Base-by-base conservation (phyloP, 1,140 invertebrate species). In the Pteromalus puparum region DNA sequence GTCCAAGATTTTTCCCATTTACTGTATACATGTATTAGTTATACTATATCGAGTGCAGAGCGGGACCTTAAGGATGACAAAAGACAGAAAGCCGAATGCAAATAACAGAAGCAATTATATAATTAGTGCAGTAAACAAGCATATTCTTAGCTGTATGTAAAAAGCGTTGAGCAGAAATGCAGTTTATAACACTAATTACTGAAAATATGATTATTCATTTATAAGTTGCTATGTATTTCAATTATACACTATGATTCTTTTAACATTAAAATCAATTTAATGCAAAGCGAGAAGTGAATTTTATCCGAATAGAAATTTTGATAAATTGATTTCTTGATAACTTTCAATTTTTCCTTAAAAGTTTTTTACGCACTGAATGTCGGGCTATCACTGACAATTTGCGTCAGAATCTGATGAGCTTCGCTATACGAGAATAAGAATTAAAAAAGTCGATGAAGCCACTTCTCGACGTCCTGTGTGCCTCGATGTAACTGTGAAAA, bases 391-490 rank as follows among this genome's bases (percentile, higher is more conserved):
- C 73, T 48, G 15, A 67, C 1, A n/a, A 75, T 18, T 81, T 18
- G 34, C 72, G 38, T 67, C n/a, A 81, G 12, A 75, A 75, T 75
- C 5, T 34, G 28, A 67, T 9, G 26, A 83, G 77, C 70, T 73
- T 67, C 67, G 15, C 80, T 73, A 38, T 79, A 28, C 26, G 76
- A 65, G 24, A 26, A 79, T 73, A 30, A 79, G 79, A 38, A 42
- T 61, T 70, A 38, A 78, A 15, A 18, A 80, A 85, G 84, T 85
- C 83, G 79, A 85, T 48, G 84, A 82, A 85, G 42, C 53, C 70
- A 85, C 79, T 85, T 82, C 81, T 85, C 84, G 84, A 82, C 81
- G 81, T 85, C 76, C 81, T 79, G 80, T 85, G 81, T 82, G 85
- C 81, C 81, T 83, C 77, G 65, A 81, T 75, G 26, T 74, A 80